phyloP scores from a whole-genome alignment of 2,113 vertebrate genomes.

The Sterrhoptilus dennistouni region DNA sequence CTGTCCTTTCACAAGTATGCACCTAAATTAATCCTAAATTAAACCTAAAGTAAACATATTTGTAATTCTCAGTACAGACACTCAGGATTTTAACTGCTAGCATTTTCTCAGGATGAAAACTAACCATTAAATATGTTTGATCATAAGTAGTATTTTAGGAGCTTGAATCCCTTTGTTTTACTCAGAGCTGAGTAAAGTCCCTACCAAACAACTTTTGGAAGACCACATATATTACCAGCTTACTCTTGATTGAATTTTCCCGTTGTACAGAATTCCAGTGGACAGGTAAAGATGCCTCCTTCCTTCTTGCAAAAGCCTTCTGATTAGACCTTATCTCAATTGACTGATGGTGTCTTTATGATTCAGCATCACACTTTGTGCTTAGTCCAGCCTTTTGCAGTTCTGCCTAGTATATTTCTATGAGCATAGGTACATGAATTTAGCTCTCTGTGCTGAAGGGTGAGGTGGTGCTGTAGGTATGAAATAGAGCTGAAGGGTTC shows the following conservation, averaged over 20 bases:
- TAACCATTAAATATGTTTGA: background rate
- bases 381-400: background rate
- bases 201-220: background rate
- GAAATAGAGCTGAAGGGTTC: background rate
- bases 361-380: background rate
- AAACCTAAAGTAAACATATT: background rate
- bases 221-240: background rate
- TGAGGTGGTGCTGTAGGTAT: background rate
- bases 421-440: too few relatives aligned
- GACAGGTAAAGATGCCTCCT: background rate
- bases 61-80: background rate
- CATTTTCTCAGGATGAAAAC: background rate
- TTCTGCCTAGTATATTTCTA: accelerated
- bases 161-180: background rate
- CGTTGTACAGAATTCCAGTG: background rate
- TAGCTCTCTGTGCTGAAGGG: background rate
- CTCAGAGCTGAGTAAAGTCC: background rate
- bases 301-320: background rate
- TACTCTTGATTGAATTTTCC: background rate
- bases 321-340: background rate
- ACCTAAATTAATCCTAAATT: background rate
- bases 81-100: background rate
- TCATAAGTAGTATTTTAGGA: background rate
- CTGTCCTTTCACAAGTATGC: background rate
- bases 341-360: background rate